Conservation (phyloP, 2,888 invertebrate species). For the Minunthozetes semirufus region DNA sequence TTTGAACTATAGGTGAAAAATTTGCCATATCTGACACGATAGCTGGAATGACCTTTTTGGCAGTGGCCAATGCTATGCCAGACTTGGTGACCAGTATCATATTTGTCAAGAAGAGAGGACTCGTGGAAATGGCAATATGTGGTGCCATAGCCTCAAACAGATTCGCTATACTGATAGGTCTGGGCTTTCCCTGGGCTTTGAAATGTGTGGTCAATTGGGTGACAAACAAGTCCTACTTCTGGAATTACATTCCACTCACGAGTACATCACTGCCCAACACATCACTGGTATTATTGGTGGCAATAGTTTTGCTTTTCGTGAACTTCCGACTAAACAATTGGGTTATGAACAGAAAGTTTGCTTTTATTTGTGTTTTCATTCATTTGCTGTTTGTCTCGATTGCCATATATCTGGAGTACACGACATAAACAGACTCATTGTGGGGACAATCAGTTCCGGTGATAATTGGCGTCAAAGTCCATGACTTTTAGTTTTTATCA, state of each 20-base stretch:
- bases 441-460: not conserved
- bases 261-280: constrained; percentile 2
- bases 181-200: constrained; percentile 18
- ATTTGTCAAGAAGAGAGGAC: constrained; percentile 10
- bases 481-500: too few species aligned
- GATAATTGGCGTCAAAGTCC: not conserved
- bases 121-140: constrained; percentile 13
- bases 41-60: constrained; percentile 13
- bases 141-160: constrained; percentile 16
- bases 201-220: constrained; percentile 13
- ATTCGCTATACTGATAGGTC: constrained; percentile 9
- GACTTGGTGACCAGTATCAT: constrained; percentile 15
- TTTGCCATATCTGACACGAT: not conserved
- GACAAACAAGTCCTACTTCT: constrained; percentile 6
- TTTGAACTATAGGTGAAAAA: not conserved
- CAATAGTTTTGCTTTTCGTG: not conserved
- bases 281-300: constrained; percentile 9
- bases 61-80: constrained; percentile 7
- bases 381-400: not conserved
- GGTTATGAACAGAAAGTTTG: constrained; percentile 11
- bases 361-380: constrained; percentile 11
- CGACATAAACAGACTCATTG: not conserved
- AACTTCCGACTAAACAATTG: constrained; percentile 14
- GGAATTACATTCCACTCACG: not conserved
- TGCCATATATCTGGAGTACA: constrained; percentile 22